Base-by-base conservation (phyloP, 64 coral and sea anemone genomes). In the Stylophora pistillata region DNA sequence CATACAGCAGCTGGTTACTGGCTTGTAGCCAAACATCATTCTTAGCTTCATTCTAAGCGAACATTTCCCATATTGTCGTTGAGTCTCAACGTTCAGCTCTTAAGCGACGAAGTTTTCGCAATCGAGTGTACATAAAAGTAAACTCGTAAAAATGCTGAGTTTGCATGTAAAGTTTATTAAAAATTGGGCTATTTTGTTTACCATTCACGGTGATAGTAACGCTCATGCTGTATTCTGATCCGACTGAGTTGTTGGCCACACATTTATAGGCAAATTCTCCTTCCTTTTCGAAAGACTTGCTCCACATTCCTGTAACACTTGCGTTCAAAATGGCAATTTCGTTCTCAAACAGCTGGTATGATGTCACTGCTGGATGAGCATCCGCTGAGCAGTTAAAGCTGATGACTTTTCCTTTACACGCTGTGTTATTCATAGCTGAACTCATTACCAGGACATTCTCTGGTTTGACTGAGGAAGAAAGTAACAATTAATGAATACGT, bases 141-240 rank as follows among this genome's bases (percentile, higher is more conserved):
- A 0, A 47, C 37, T 47, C 37, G 7, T 7, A 7, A 47, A 47
- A 3, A 7, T 47, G 37, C 37, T 7, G 3, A n/a, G 37, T 47
- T 4, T 47, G 37, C 7, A 7, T 47, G 37, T 47, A 47, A 4
- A 47, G 37, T 7, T 47, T 47, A 7, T 47, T 47, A 4, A 47
- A 47, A 3, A 47, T 47, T 47, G 37, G 37, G 37, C 7, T 47
- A 47, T 47, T 47, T 47, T 47, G 37, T 7, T 78, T 30, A 78
- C 76, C 76, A 78, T 78, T 78, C 0, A 78, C 76, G 58, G 54
- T 78, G 5, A 78, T 25, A 78, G 55, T 57, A 25, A 78, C 76
- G 5, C 3, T 59, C 28, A 27, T 10, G 37, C 76, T 78, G 3
- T 29, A 0, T 29, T 13, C 54, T 58, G 76, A 29, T 28, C 76